phyloP scores from a whole-genome alignment of 2,888 invertebrate species.

The Philopedon plagiatum region DNA sequence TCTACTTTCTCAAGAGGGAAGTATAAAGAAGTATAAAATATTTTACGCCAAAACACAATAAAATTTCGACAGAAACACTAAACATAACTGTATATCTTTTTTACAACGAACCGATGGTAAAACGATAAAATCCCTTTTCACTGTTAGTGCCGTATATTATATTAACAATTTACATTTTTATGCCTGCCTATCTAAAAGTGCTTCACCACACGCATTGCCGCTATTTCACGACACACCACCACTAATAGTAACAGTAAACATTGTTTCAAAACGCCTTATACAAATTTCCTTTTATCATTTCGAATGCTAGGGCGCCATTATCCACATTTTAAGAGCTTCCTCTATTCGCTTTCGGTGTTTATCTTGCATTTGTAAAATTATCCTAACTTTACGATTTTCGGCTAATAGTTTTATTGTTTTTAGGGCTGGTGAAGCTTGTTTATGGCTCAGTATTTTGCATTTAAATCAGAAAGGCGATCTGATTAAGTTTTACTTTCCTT shows the following conservation, averaged over 20 bases:
- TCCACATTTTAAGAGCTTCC: constrained; percentile 36
- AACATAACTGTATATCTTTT: background rate
- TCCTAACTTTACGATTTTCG: constrained; percentile 45
- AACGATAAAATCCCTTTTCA: background rate
- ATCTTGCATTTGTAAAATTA: constrained; percentile 47
- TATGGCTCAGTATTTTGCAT: constrained; percentile 53
- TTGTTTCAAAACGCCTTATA: constrained; percentile 8
- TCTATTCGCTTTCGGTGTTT: constrained; percentile 41
- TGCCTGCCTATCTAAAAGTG: constrained; percentile 8
- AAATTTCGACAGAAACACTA: background rate
- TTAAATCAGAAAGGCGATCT: constrained; percentile 57
- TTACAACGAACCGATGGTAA: background rate
- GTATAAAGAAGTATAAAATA: no score
- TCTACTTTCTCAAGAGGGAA: no score
- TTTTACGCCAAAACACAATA: background rate
- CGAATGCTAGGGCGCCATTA: constrained; percentile 33
- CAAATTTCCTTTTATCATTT: constrained; percentile 33
- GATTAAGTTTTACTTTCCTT: constrained; percentile 56
- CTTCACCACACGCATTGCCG: constrained; percentile 9
- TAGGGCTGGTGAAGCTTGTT: constrained; percentile 43
- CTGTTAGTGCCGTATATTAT: background rate
- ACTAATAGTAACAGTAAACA: constrained; percentile 1
- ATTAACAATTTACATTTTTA: constrained; percentile 16
- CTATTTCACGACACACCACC: background rate
- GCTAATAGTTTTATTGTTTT: constrained; percentile 57